A percentile compares a stretch with the other conserved stretches of the same genome.
These are phyloP conservation scores for Piaya cayana DNA, from an alignment of 2,113 vertebrate species.

Conservation along the genomic window DNA sequence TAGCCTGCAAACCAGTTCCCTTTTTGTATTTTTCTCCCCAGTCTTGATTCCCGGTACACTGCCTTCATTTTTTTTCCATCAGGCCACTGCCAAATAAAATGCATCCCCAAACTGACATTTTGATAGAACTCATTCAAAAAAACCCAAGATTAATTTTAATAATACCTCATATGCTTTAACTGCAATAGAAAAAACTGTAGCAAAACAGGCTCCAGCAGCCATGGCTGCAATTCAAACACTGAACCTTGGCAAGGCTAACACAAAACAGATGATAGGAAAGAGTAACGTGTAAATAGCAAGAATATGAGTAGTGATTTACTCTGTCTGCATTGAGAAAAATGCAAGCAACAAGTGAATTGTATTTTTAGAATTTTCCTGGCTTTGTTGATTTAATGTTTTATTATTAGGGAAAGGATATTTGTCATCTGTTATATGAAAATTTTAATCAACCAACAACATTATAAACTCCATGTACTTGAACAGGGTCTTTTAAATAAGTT, in stretches of 20 bases:
- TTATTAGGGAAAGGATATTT: background rate
- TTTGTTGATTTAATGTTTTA: background rate
- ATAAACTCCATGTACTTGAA: background rate
- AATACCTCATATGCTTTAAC: background rate
- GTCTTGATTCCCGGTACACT: background rate
- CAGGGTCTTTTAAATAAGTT: background rate
- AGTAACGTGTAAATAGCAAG: conserved; percentile 6
- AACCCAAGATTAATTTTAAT: background rate
- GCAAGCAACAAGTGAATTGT: background rate
- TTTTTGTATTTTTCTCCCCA: background rate
- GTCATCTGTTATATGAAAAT: background rate
- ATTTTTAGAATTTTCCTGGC: background rate
- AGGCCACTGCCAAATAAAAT: background rate
- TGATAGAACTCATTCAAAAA: background rate
- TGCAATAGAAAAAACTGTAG: background rate
- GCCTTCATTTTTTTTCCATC: background rate
- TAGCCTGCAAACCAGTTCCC: background rate
- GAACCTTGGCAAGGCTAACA: background rate
- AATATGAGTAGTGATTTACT: background rate
- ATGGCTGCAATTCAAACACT: background rate
- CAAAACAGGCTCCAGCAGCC: background rate
- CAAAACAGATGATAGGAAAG: background rate
- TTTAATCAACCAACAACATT: background rate
- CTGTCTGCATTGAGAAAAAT: background rate
- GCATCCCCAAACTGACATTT: background rate